phyloP scores from a whole-genome alignment of 2,888 invertebrate genomes.

The Leptodirus hochenwartii region DNA sequence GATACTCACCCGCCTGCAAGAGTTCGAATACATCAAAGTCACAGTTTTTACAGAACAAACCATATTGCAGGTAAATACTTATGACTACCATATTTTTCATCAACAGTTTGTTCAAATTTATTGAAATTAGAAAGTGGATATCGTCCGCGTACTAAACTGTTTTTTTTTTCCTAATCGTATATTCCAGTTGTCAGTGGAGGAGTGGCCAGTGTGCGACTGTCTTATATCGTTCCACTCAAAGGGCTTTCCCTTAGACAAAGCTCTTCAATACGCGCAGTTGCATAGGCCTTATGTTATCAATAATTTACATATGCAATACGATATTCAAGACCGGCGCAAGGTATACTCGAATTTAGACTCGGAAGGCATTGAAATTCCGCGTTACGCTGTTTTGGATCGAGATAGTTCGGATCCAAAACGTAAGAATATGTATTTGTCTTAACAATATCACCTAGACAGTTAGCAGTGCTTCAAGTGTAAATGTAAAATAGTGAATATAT shows the following conservation, averaged over 20 bases:
- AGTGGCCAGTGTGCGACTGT: constrained; percentile 97
- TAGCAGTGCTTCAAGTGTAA: no score
- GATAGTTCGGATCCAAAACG: constrained; percentile 83
- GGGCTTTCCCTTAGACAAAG: constrained; percentile 96
- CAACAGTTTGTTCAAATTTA: not conserved
- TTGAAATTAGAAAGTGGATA: not conserved
- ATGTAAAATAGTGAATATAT: no score
- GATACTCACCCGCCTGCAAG: constrained; percentile 86
- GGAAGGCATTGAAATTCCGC: constrained; percentile 93
- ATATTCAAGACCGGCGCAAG: constrained; percentile 85
- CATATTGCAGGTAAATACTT: constrained; percentile 64
- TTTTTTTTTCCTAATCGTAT: no score
- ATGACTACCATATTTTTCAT: not conserved
- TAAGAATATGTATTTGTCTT: constrained; percentile 28
- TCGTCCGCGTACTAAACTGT: not conserved
- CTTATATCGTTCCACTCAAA: constrained; percentile 96
- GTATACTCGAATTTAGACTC: constrained; percentile 88
- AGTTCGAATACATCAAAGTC: constrained; percentile 92
- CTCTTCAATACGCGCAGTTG: constrained; percentile 86
- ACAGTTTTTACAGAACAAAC: constrained; percentile 91
- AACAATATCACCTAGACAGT: no score
- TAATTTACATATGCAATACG: constrained; percentile 96
- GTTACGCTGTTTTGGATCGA: constrained; percentile 91
- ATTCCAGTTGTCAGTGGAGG: constrained; percentile 75
- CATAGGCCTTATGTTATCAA: constrained; percentile 94